These are phyloP conservation scores for Aurelia aurita complex sp. Pacific DNA, from an alignment of 30 jellyfish, hydroid and myxozoan species.

Conservation along the genomic window DNA sequence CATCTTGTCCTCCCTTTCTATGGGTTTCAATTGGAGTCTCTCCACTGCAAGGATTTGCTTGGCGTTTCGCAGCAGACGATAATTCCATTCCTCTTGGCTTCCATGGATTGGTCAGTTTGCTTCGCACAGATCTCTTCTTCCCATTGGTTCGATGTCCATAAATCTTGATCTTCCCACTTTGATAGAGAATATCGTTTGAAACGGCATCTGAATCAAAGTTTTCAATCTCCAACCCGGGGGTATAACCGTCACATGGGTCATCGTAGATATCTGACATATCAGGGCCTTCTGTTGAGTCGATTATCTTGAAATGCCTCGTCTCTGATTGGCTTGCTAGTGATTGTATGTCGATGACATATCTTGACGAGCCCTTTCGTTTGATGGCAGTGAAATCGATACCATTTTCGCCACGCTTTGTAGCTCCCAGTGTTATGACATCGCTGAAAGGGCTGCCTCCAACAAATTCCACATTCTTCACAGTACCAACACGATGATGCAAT, in stretches of 20 bases:
- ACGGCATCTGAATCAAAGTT: slow-evolving; percentile 9
- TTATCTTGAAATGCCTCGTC: slow-evolving; percentile 23
- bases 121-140: background rate
- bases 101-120: background rate
- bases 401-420: slow-evolving; percentile 14
- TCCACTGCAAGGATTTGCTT: slow-evolving; percentile 6
- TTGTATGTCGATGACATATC: background rate
- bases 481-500: slow-evolving; percentile 32
- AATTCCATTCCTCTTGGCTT: background rate
- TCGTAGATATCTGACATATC: background rate
- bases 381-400: slow-evolving; percentile 16
- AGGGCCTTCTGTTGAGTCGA: slow-evolving; percentile 17
- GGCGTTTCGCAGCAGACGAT: background rate
- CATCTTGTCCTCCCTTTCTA: slow-evolving; percentile 28
- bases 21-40: slow-evolving; percentile 1
- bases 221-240: background rate
- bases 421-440: slow-evolving; percentile 8
- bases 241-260: slow-evolving; percentile 10
- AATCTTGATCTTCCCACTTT: slow-evolving; percentile 16
- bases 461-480: slow-evolving; percentile 10
- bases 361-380: slow-evolving; percentile 20
- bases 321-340: background rate
- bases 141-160: slow-evolving; percentile 13
- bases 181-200: slow-evolving; percentile 24
- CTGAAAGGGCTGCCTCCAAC: slow-evolving; percentile 5